Evolutionary conservation across 1,140 invertebrate genomes (phyloP), one percentile per base, ranked within the genome.

Genomic region (Arctopsyche grandis): DNA sequence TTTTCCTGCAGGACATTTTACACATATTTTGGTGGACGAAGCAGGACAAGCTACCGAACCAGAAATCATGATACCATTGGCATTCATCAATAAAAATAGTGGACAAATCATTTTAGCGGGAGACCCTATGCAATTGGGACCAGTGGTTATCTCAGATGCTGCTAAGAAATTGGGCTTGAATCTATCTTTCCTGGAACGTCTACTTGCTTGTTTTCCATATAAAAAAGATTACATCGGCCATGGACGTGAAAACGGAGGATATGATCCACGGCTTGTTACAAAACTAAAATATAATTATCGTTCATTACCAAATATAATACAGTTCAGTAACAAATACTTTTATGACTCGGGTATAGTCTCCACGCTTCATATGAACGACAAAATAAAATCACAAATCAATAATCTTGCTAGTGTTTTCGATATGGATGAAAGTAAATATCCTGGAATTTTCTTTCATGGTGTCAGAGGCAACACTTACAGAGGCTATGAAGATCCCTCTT

Each of bases 121-220:
- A 7, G 97, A 99, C 90, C 97, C 96, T 14, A 89, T 93, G 85
- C 97, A 99, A 86, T 89, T 99, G 38, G 97, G 96, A 0, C 95
- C 97, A 7, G 91, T 98, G 9, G 86, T 97, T 7, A 86, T 91
- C 75, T 95, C 94, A 44, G 88, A 87, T 60, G 87, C 91, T 75
- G 92, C 93, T 0, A 84, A 83, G 19, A 84, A 89, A 7, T 92
- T 89, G 84, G 95, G 94, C 19, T 88, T 96, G 26, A 86, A 90
- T 43, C 84, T 91, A 60, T 96, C 95, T 4, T 92, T 93, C 81
- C 84, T 97, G 5, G 91, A 92, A 75, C 89, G 95, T 79, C 82
- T 97, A 9, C 88, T 94, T 21, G 85, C 90, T 4, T 88, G 86
- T 14, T 89, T 89, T 66, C 90, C 93, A 0, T 96, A 96, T 84